Percentiles rank a stretch among this genome's conserved stretches.
These are phyloP conservation scores for Botia kubotai DNA, from an alignment of 2,797 vertebrate genomes.

Conservation along the genomic window DNA sequence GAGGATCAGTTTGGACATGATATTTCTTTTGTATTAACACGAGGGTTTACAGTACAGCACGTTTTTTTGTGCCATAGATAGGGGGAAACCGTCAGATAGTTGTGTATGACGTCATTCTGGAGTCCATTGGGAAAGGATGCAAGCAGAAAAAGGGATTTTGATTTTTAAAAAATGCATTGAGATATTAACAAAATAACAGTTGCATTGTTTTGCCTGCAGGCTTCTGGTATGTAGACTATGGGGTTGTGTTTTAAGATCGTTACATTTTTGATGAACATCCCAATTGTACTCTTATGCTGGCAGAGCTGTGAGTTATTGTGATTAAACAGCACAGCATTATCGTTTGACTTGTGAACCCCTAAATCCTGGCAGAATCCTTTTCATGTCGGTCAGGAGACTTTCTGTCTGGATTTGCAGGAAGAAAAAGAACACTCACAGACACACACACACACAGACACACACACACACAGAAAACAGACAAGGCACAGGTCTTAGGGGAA, in stretches of 20 bases:
- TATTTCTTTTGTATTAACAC: not conserved
- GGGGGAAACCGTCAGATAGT: not conserved
- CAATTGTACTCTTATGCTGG: not conserved
- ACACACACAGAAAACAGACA: not conserved
- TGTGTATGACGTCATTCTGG: conserved; percentile 20
- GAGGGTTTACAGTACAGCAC: not conserved
- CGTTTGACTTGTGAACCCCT: conserved; percentile 24
- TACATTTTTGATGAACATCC: not conserved
- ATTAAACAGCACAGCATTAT: not conserved
- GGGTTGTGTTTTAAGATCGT: not conserved
- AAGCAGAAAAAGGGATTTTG: not conserved
- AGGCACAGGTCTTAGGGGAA: not conserved
- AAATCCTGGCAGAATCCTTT: conserved; percentile 1
- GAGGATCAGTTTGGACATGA: too few relatives aligned
- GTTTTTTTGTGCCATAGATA: not conserved
- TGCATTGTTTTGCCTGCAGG: not conserved
- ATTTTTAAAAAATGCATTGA: not conserved
- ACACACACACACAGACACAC: too few relatives aligned
- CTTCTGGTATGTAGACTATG: not conserved
- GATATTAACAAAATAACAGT: not conserved
- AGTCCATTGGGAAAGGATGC: not conserved
- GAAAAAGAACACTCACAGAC: not conserved
- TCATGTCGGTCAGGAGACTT: not conserved
- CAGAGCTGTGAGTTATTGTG: not conserved
- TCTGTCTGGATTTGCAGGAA: not conserved